Conservation (phyloP, 2,113 vertebrate genomes). For the Hymenochirus boettgeri region DNA sequence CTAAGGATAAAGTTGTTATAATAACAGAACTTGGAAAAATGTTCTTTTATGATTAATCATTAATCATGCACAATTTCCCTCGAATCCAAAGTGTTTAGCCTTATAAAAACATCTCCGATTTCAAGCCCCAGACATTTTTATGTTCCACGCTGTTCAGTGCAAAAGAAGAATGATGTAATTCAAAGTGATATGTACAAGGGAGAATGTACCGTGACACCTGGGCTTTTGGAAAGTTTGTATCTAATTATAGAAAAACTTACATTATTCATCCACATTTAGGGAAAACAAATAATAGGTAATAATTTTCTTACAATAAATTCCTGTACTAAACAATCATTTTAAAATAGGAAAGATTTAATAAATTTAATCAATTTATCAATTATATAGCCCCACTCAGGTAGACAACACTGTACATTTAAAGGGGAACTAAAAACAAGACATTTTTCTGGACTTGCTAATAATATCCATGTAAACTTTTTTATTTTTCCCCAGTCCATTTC, state of each 20-base stretch:
- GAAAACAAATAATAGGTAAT: no score
- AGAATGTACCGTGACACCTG: slow-evolving; percentile 1
- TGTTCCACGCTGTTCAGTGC: slow-evolving; percentile 12
- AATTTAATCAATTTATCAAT: no score
- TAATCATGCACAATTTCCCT: background rate
- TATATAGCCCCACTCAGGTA: no score
- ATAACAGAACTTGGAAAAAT: background rate
- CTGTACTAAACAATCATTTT: no score
- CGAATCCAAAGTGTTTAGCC: background rate
- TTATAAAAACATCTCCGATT: background rate
- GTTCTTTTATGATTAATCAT: background rate
- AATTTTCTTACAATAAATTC: no score
- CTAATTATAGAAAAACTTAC: slow-evolving; percentile 10
- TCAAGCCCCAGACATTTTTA: background rate
- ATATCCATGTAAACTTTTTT: no score
- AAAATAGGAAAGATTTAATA: no score
- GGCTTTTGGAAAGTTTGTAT: background rate
- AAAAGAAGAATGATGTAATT: slow-evolving; percentile 3
- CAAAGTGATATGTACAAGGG: background rate
- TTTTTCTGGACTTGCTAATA: no score
- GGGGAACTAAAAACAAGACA: no score
- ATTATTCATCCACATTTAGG: no score
- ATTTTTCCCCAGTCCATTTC: no score
- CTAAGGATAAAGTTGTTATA: background rate
- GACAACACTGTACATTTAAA: no score